Evolutionary conservation across 2,797 vertebrate genomes (phyloP).

Genomic region (Hirundo rustica): DNA sequence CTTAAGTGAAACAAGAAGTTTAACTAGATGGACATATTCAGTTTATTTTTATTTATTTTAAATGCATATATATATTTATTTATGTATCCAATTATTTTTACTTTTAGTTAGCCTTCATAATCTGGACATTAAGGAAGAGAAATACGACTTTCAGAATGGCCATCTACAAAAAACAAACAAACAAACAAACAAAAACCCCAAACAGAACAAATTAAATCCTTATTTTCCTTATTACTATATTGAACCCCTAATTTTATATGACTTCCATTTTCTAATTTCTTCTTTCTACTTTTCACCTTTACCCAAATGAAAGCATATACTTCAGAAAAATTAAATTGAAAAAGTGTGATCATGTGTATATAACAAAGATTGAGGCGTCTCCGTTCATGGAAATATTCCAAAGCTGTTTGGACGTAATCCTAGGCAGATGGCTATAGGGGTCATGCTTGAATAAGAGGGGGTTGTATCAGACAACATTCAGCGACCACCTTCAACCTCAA

Average conservation of each 20-base stretch:
- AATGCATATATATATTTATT: background rate
- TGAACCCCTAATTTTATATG: background rate
- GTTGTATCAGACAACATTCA: background rate
- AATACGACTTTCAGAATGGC: background rate
- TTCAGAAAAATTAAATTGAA: background rate
- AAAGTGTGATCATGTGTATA: background rate
- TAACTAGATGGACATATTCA: background rate
- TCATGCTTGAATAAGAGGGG: background rate
- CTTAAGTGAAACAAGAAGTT: background rate
- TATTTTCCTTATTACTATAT: background rate
- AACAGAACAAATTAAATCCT: background rate
- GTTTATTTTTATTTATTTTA: background rate
- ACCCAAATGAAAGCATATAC: background rate
- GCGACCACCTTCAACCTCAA: background rate
- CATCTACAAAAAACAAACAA: background rate
- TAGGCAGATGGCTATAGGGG: fast-evolving
- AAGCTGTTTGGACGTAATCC: background rate
- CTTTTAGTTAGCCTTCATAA: background rate
- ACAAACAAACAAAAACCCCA: too few species aligned
- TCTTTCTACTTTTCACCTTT: background rate
- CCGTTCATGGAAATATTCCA: background rate
- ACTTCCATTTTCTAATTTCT: background rate
- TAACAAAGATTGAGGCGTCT: background rate
- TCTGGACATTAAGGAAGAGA: background rate
- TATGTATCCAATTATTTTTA: background rate